Percentiles rank a stretch among this genome's conserved stretches.
Evolutionary conservation across 2,113 vertebrate genomes (phyloP).

Genomic region (Pygoscelis adeliae): DNA sequence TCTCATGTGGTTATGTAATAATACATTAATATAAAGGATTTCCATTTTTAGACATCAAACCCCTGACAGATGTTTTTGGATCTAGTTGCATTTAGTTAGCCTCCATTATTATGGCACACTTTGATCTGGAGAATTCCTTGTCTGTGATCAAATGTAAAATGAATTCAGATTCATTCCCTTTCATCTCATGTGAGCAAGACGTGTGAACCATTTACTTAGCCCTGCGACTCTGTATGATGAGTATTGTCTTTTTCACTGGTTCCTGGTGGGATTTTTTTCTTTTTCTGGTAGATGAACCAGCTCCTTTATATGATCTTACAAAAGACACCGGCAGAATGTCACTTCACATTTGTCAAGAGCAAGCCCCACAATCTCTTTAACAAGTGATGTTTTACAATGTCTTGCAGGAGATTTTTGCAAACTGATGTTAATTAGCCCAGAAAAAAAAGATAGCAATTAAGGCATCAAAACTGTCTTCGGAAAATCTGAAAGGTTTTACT

Average conservation of each 20-base stretch:
- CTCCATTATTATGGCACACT: constrained; percentile 69
- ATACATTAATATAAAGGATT: constrained; percentile 34
- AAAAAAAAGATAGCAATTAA: constrained; percentile 57
- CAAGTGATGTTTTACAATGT: constrained; percentile 65
- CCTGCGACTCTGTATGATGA: constrained; percentile 35
- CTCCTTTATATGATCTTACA: constrained; percentile 76
- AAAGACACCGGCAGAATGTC: constrained; percentile 72
- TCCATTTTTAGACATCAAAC: constrained; percentile 66
- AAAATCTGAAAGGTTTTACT: constrained; percentile 42
- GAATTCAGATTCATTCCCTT: constrained; percentile 72
- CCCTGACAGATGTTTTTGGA: constrained; percentile 71
- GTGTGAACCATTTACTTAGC: constrained; percentile 71
- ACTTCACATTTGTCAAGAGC: constrained; percentile 77
- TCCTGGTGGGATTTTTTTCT: constrained; percentile 64
- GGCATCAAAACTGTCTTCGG: constrained; percentile 28
- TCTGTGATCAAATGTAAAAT: constrained; percentile 71
- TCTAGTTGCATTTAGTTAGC: constrained; percentile 61
- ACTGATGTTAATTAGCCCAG: constrained; percentile 65
- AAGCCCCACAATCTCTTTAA: constrained; percentile 68
- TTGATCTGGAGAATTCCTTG: constrained; percentile 76
- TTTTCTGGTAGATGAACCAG: constrained; percentile 59
- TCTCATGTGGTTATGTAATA: constrained; percentile 53
- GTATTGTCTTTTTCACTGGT: constrained; percentile 55
- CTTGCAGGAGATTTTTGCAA: constrained; percentile 49
- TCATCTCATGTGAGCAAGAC: constrained; percentile 72